A percentile compares a stretch with the other conserved stretches of the same genome.
These are phyloP conservation scores for Aphrophora alni DNA, from an alignment of 2,888 invertebrate genomes.

Conservation along the genomic window DNA sequence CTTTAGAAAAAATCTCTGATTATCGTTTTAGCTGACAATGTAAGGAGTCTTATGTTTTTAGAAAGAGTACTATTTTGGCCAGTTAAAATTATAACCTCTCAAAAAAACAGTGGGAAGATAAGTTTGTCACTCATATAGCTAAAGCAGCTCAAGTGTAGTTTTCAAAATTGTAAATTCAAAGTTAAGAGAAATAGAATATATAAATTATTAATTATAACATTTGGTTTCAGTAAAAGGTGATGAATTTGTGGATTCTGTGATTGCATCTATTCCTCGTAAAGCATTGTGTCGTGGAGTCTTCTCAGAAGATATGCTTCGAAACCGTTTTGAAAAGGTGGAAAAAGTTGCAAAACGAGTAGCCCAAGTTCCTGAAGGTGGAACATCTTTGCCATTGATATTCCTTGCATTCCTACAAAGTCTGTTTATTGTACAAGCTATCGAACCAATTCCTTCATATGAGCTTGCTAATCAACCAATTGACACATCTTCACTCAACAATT, in stretches of 20 bases:
- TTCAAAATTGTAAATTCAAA: too few species aligned
- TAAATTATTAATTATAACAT: too few species aligned
- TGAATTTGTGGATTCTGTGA: slow-evolving; percentile 77
- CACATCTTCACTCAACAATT: slow-evolving; percentile 78
- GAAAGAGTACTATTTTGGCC: too few species aligned
- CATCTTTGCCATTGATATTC: slow-evolving; percentile 80
- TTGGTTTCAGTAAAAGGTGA: slow-evolving; percentile 69
- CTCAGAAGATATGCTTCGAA: slow-evolving; percentile 85
- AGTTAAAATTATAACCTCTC: too few species aligned
- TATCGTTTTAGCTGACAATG: too few species aligned
- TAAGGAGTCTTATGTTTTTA: too few species aligned
- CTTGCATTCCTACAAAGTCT: slow-evolving; percentile 91
- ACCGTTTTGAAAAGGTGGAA: slow-evolving; percentile 84
- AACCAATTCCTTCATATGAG: slow-evolving; percentile 75
- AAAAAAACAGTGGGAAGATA: too few species aligned
- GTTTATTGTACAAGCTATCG: slow-evolving; percentile 71
- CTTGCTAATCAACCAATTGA: slow-evolving; percentile 75
- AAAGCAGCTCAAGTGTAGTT: too few species aligned
- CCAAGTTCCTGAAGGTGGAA: slow-evolving; percentile 86
- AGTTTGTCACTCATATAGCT: too few species aligned
- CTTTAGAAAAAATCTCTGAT: too few species aligned
- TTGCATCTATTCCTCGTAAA: slow-evolving; percentile 78
- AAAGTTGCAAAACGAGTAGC: slow-evolving; percentile 83
- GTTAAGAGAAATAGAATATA: too few species aligned
- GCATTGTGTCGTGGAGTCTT: slow-evolving; percentile 84